These are phyloP conservation scores for Monochamus alternatus DNA, from an alignment of 2,888 invertebrate species.

Conservation along the genomic window DNA sequence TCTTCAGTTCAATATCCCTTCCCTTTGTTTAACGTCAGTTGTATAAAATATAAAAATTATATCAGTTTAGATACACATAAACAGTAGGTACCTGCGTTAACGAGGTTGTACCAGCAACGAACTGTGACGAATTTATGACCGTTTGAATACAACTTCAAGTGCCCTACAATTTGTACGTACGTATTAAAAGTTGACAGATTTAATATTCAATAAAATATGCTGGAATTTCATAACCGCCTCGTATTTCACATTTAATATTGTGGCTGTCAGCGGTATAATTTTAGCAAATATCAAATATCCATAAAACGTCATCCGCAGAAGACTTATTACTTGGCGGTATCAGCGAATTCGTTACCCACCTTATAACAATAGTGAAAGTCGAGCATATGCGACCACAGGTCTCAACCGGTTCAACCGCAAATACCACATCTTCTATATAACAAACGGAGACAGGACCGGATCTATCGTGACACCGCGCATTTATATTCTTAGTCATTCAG, in stretches of 20 bases:
- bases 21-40: too few relatives aligned
- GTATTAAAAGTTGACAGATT: conserved; percentile 14
- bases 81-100: too few relatives aligned
- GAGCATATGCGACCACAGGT: conserved; percentile 57
- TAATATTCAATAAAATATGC: conserved; percentile 29
- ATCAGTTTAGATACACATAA: too few relatives aligned
- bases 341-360: conserved; percentile 61
- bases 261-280: conserved; percentile 48
- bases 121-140: conserved; percentile 4
- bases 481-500: too few relatives aligned
- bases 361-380: conserved; percentile 63
- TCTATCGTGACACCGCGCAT: conserved; percentile 37
- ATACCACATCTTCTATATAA: conserved; percentile 63
- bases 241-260: conserved; percentile 41
- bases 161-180: conserved; percentile 14
- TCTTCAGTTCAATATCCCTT: too few relatives aligned
- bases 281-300: conserved; percentile 54
- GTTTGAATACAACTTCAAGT: background rate
- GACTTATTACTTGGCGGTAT: conserved; percentile 51
- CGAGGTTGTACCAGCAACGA: background rate
- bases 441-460: conserved; percentile 51
- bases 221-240: conserved; percentile 25
- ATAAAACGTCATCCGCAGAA: conserved; percentile 55
- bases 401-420: conserved; percentile 61
- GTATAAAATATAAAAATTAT: too few relatives aligned